These are phyloP conservation scores for Syngnathoides biaculeatus DNA, from an alignment of 2,113 vertebrate genomes.

Conservation along the genomic window DNA sequence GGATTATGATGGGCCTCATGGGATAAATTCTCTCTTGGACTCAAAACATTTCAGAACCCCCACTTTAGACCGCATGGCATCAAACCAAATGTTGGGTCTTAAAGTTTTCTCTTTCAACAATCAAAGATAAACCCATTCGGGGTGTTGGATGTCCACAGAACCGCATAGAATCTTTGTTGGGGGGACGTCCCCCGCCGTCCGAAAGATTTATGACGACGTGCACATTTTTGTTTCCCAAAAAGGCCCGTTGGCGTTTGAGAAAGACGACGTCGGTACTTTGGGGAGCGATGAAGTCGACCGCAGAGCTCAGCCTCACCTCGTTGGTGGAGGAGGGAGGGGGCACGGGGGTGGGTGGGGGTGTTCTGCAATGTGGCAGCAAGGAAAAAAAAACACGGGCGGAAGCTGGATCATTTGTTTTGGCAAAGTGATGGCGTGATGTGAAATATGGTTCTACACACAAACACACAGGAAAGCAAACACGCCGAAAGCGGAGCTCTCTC, in stretches of 20 bases:
- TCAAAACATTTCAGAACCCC: not conserved
- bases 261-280: constrained; percentile 45
- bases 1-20: too few relatives aligned
- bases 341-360: too few relatives aligned
- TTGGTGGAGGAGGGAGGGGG: too few relatives aligned
- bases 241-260: constrained; percentile 30
- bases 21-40: too few relatives aligned
- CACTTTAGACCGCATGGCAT: constrained; percentile 36
- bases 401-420: constrained; percentile 67
- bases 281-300: constrained; percentile 34
- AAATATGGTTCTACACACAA: constrained; percentile 61
- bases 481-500: constrained; percentile 42
- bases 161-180: constrained; percentile 28
- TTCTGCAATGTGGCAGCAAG: constrained; percentile 11
- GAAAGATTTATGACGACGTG: constrained; percentile 52
- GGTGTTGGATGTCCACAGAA: constrained; percentile 17
- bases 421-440: constrained; percentile 37
- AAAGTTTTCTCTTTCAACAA: constrained; percentile 17
- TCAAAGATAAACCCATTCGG: constrained; percentile 28
- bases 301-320: constrained; percentile 38
- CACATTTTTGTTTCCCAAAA: constrained; percentile 35
- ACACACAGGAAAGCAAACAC: constrained; percentile 43
- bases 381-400: constrained; percentile 50
- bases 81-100: constrained; percentile 37
- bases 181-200: constrained; percentile 31